phyloP scores from a whole-genome alignment of 2,888 invertebrate genomes.

The Pristionchus fissidentatus region DNA sequence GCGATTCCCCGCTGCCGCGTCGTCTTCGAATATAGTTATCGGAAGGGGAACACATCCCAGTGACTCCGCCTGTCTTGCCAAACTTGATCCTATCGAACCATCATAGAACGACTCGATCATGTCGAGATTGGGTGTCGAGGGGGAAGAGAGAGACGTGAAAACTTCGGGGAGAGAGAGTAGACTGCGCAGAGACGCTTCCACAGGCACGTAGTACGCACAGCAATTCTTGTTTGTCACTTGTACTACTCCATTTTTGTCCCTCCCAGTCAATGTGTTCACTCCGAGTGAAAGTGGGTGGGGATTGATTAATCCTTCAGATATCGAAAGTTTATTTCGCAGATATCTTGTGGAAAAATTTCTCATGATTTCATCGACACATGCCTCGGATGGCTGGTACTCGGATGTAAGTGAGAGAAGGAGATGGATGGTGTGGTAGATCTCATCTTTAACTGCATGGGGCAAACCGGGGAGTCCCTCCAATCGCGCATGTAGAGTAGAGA shows the following conservation, averaged over 20 bases:
- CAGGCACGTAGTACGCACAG: neutral
- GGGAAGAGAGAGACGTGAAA: neutral
- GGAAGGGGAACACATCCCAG: neutral
- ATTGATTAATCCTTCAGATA: neutral
- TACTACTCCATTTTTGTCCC: neutral
- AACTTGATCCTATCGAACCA: neutral
- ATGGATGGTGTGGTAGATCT: neutral
- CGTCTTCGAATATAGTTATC: neutral
- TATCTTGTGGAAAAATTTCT: neutral
- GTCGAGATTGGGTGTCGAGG: neutral
- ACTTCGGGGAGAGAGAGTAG: neutral
- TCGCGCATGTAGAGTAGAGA: neutral
- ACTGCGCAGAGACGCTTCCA: neutral
- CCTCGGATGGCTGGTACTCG: neutral
- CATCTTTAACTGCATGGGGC: neutral
- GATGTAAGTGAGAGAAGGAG: neutral
- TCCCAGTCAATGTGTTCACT: neutral
- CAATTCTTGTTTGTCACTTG: neutral
- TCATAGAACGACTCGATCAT: neutral
- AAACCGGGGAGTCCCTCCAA: slow-evolving; percentile 1
- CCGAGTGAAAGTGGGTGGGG: neutral
- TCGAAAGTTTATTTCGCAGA: neutral
- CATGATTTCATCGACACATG: neutral
- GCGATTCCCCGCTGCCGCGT: neutral
- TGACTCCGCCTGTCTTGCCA: neutral